Percentiles rank a stretch among this genome's conserved stretches.
These are phyloP conservation scores for Heliconius cydno DNA, from an alignment of 2,888 invertebrate species.

Conservation along the genomic window DNA sequence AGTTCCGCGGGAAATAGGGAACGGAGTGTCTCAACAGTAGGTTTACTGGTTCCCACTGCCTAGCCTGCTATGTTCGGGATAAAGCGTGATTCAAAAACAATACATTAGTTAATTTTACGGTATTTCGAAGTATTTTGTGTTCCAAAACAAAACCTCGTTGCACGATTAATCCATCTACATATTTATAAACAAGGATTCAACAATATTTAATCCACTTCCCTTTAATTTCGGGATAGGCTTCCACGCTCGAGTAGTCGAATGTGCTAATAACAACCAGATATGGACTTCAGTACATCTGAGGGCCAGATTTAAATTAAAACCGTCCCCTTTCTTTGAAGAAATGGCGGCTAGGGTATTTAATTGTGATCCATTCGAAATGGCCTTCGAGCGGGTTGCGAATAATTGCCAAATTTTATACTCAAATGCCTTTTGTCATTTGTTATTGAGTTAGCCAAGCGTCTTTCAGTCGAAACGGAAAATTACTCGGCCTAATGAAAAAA, in stretches of 20 bases:
- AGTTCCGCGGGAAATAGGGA: no score
- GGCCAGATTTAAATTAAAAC: conserved; percentile 76
- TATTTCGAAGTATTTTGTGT: background rate
- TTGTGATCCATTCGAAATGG: conserved; percentile 70
- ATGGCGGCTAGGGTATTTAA: conserved; percentile 67
- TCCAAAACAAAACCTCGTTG: background rate
- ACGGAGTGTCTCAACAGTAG: no score
- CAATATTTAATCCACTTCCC: conserved; percentile 29
- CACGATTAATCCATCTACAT: background rate
- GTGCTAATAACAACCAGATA: conserved; percentile 53
- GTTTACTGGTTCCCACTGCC: no score
- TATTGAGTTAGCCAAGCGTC: conserved; percentile 65
- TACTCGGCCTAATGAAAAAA: conserved; percentile 62
- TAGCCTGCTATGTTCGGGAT: background rate
- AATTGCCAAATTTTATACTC: conserved; percentile 74
- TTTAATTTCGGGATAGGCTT: conserved; percentile 44
- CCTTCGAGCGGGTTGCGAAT: conserved; percentile 67
- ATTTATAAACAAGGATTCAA: background rate
- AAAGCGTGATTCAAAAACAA: background rate
- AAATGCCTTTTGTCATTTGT: conserved; percentile 71
- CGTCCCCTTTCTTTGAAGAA: conserved; percentile 72
- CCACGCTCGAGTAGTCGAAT: conserved; percentile 54
- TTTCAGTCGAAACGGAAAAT: conserved; percentile 59
- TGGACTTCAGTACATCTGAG: conserved; percentile 50
- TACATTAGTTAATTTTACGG: no score